A percentile compares a stretch with the other conserved stretches of the same genome.
Conservation (phyloP, 2,888 invertebrate species). For the Ceramica pisi region DNA sequence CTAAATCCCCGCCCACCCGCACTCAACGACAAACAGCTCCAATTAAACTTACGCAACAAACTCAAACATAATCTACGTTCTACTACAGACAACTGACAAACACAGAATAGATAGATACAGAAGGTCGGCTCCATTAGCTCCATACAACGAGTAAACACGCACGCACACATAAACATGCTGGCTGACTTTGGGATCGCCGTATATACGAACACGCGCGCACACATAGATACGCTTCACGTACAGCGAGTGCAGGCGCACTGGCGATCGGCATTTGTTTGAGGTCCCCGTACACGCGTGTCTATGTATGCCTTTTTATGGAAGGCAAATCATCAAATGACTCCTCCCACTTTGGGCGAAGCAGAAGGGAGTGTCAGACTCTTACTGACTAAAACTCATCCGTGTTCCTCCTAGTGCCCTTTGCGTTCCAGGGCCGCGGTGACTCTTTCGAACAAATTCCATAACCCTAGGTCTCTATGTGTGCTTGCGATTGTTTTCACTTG, state of each 20-base stretch:
- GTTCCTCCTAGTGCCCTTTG: too few relatives aligned
- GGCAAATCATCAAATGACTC: too few relatives aligned
- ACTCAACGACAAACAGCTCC: conserved; percentile 44
- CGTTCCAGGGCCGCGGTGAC: too few relatives aligned
- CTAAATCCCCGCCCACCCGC: conserved; percentile 11
- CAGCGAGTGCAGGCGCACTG: neutral
- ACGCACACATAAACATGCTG: neutral
- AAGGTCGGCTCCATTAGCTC: neutral
- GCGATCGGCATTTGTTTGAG: neutral
- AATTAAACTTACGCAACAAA: conserved; percentile 53
- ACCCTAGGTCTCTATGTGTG: neutral
- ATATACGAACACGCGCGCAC: neutral
- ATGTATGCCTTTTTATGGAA: too few relatives aligned
- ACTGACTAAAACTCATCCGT: too few relatives aligned
- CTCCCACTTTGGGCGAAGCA: too few relatives aligned
- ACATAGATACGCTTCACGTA: neutral
- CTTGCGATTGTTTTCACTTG: neutral
- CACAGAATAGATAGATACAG: conserved; percentile 21
- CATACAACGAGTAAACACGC: neutral
- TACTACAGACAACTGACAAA: conserved; percentile 25
- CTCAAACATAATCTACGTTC: conserved; percentile 44
- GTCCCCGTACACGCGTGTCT: neutral
- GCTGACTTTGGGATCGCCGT: too few relatives aligned
- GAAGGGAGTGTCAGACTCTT: too few relatives aligned
- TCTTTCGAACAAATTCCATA: too few relatives aligned